Percentiles rank a stretch among this genome's conserved stretches.
phyloP scores from a whole-genome alignment of 2,797 vertebrate species.

The Capromys pilorides region DNA sequence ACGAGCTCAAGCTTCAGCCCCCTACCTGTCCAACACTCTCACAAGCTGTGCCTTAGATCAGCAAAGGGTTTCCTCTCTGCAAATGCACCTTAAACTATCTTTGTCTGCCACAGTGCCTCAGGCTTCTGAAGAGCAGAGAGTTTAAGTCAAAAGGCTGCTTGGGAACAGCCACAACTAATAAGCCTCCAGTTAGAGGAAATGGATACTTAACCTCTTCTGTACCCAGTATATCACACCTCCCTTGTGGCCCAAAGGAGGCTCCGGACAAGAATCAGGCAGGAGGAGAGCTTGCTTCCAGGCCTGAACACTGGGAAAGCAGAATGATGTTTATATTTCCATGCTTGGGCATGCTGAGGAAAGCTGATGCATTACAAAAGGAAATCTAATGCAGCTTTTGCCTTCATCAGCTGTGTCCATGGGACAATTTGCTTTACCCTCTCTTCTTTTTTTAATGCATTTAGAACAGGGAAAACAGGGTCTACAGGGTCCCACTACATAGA shows the following conservation, averaged over 20 bases:
- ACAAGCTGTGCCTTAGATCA: conserved; percentile 74
- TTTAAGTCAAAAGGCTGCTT: conserved; percentile 60
- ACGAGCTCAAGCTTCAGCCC: background rate
- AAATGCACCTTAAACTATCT: conserved; percentile 61
- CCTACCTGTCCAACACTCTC: background rate
- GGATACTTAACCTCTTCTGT: conserved; percentile 68
- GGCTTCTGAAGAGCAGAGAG: conserved; percentile 48
- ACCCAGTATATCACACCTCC: conserved; percentile 51
- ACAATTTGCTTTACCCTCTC: background rate
- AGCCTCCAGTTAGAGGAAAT: conserved; percentile 69
- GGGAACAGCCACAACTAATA: conserved; percentile 42
- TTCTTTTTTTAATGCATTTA: too few species aligned
- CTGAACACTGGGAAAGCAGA: background rate
- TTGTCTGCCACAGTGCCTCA: background rate
- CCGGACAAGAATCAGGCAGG: background rate
- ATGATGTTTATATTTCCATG: background rate
- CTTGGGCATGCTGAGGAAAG: background rate
- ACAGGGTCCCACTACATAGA: too few species aligned
- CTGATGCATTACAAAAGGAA: background rate
- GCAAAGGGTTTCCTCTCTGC: conserved; percentile 42
- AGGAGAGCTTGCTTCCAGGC: conserved; percentile 14
- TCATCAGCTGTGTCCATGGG: background rate
- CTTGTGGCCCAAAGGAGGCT: background rate
- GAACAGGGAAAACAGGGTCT: too few species aligned
- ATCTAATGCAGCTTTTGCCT: background rate